Percentiles rank a stretch among this genome's conserved stretches.
Evolutionary conservation across 2,888 invertebrate species (phyloP).

Genomic region (Helleia helle): DNA sequence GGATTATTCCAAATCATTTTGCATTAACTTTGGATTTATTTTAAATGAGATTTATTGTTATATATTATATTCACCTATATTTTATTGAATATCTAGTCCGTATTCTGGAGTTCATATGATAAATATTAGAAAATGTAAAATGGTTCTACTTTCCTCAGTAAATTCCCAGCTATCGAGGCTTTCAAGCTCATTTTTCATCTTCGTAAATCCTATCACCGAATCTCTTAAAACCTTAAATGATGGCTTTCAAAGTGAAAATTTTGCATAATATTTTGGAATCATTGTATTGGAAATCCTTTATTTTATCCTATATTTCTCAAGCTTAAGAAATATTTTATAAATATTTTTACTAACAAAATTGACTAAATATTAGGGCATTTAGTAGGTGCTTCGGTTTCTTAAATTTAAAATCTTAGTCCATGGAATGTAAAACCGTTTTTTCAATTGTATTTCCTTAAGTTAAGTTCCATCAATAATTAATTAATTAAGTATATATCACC

Average conservation of each 20-base stretch:
- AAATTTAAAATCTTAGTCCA: no score
- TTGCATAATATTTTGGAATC: background rate
- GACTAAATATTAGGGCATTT: no score
- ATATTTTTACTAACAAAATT: no score
- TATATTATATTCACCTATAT: background rate
- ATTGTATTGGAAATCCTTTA: conserved; percentile 1
- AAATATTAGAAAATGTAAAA: conserved; percentile 10
- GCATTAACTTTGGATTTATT: no score
- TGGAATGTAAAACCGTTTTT: no score
- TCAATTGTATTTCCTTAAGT: no score
- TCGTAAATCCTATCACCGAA: conserved; percentile 15
- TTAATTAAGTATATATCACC: no score
- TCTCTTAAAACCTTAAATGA: conserved; percentile 19
- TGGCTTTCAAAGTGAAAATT: conserved; percentile 9
- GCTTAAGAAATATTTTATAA: no score
- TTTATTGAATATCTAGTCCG: background rate
- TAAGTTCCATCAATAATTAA: no score
- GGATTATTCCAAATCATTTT: no score
- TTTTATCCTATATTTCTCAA: no score
- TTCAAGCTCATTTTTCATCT: conserved; percentile 19
- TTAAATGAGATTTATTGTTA: background rate
- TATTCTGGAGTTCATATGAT: conserved; percentile 1
- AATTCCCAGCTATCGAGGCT: conserved; percentile 13
- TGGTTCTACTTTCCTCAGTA: conserved; percentile 6
- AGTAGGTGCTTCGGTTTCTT: no score